Base-by-base conservation (phyloP, 2,888 invertebrate genomes). In the Eupithecia dodoneata region DNA sequence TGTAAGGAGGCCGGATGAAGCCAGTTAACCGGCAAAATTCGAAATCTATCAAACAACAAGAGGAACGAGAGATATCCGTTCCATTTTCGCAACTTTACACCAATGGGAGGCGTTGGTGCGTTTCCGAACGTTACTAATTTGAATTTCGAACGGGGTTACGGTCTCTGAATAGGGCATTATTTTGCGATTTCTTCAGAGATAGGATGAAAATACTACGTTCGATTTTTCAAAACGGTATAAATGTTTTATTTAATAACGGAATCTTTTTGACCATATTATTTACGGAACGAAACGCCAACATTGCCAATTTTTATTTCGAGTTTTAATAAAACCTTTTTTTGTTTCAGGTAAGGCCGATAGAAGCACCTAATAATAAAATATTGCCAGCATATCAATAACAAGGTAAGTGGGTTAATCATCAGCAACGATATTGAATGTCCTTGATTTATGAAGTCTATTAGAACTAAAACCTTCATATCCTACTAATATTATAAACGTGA, bases 61-160 rank as follows among this genome's bases (percentile, higher is more conserved):
- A 92, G 92, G 93, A 93, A 93, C 93, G 89, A 90, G 92, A 93
- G 91, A 94, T 94, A 94, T 95, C 95, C 95, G 95, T 93, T 94
- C 94, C 88, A 92, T 91, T 95, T 95, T 94, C 94, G 95, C 95
- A 95, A 94, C 88, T 84, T 82, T 81, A 87, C 85, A 87, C 85
- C 86, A 87, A 89, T 89, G 89, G 89, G 86, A 87, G 85, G 92
- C 93, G 92, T 89, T 92, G 91, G 89, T 88, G 91, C 92, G 93
- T 92, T 91, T 87, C 90, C 87, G 85, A 88, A 89, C 89, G 88
- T 86, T 89, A 85, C 86, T 83, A 83, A 87, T 87, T 87, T 83
- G 81, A 89, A 89, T 88, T 89, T 85, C 81, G 86, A 88, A 88
- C 86, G 89, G 89, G 88, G 87, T 80, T 81, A 83, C 81, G 81